Base-by-base conservation (phyloP, 2,113 vertebrate species). In the Vulpes ferrilata region DNA sequence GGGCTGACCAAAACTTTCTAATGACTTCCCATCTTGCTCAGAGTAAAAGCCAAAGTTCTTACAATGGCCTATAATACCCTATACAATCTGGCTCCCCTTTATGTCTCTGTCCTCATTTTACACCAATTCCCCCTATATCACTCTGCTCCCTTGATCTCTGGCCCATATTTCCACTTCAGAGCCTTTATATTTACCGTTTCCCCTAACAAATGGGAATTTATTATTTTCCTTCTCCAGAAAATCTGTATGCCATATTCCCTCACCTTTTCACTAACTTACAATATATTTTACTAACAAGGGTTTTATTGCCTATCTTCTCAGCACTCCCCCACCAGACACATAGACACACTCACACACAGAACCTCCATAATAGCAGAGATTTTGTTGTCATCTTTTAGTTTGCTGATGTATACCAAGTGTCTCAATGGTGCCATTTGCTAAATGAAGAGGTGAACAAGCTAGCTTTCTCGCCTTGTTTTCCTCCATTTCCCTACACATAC, bases 1-100 rank as follows among this genome's bases (percentile, higher is more conserved):
- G 43, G 43, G 43, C 55, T 64, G 27, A 51, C 16, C 32, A 81
- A 73, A 59, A 62, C 25, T 48, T 76, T 83, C 35, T 67, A 85
- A 10, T 60, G 64, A 32, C 71, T 85, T 92, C 57, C 43, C 35
- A 88, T 73, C 51, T 67, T 6, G 62, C 20, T 67, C 76, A 51
- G 55, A 79, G 19, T 85, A 88, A 81, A 85, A 97, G n/a, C 32
- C 73, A 60, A 81, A 88, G 30, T 35, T 22, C 38, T 90, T 43
- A 83, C 30, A 84, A 8, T 53, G 59, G 30, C 23, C 30, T 38
- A 12, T n/a, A 55, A 38, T 35, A 25, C 8, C 22, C 27, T 62
- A 51, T 2, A 65, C 17, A 32, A 2, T n/a, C 27, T 88, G 80
- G 35, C 13, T 93, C 15, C 20, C 48, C 43, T 73, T 60, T 51